Evolutionary conservation across 2,888 invertebrate species (phyloP).

Genomic region (Aspidiotus rigidus): DNA sequence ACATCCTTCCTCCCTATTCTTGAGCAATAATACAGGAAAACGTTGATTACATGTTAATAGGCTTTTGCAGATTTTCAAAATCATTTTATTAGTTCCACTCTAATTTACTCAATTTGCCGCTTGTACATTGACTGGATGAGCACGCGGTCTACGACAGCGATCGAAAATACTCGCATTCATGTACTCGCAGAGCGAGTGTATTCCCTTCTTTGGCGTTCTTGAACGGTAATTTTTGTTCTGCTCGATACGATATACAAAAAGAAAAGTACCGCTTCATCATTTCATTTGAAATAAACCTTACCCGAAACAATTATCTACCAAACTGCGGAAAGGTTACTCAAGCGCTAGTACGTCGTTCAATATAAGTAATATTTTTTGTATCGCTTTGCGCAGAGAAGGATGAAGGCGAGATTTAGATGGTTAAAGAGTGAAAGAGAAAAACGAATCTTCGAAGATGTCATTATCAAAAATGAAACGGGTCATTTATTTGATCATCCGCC

Average conservation of each 20-base stretch:
- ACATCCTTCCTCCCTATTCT: too few species aligned
- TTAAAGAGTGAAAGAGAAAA: conserved; percentile 16
- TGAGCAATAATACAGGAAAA: too few species aligned
- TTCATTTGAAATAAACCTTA: conserved; percentile 30
- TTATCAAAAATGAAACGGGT: conserved; percentile 31
- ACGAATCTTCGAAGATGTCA: conserved; percentile 30
- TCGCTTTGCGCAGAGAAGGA: background rate
- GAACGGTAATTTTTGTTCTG: background rate
- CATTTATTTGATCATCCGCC: conserved; percentile 31
- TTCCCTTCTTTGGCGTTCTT: background rate
- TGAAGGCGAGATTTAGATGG: background rate
- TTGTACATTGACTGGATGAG: too few species aligned
- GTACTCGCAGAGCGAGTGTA: too few species aligned
- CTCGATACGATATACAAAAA: conserved; percentile 2
- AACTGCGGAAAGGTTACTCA: conserved; percentile 16
- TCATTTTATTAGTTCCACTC: too few species aligned
- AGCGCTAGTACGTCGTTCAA: background rate
- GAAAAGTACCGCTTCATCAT: conserved; percentile 17
- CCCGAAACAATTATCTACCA: conserved; percentile 26
- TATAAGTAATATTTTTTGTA: background rate
- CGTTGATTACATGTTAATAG: too few species aligned
- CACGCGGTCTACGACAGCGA: too few species aligned
- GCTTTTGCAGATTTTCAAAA: too few species aligned
- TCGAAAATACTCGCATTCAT: too few species aligned
- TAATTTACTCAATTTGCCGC: too few species aligned